These are phyloP conservation scores for Steinernema khuongi DNA, from an alignment of 1,140 invertebrate species.

Conservation along the genomic window DNA sequence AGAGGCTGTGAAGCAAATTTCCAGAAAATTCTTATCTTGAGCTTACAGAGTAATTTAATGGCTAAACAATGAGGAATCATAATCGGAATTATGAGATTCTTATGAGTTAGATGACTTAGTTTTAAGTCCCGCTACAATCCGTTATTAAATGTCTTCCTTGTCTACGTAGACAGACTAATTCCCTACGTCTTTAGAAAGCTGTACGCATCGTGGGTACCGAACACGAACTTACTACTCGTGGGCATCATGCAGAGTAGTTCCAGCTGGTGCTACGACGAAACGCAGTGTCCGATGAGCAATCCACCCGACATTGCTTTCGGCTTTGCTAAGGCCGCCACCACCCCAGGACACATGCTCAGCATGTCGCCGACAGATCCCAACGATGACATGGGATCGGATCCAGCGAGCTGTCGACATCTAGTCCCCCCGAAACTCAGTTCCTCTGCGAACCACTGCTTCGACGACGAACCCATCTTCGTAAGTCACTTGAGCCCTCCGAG, in stretches of 20 bases:
- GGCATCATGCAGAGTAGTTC: constrained; percentile 29
- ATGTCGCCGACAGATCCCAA: background rate
- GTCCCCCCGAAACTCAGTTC: background rate
- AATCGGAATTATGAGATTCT: too few relatives aligned
- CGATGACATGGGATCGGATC: background rate
- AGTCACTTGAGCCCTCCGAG: background rate
- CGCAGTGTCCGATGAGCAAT: constrained; percentile 26
- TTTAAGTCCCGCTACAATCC: too few relatives aligned
- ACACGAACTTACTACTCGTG: constrained; percentile 54
- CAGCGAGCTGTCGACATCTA: background rate
- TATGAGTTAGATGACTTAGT: too few relatives aligned
- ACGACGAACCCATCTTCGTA: background rate
- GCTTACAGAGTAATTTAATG: too few relatives aligned
- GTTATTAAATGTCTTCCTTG: too few relatives aligned
- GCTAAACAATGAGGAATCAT: too few relatives aligned
- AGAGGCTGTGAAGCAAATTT: too few relatives aligned
- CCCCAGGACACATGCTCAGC: background rate
- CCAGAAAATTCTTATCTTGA: too few relatives aligned
- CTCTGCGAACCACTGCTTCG: background rate
- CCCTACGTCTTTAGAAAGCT: constrained; percentile 45
- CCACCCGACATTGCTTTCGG: constrained; percentile 25
- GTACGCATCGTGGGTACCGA: constrained; percentile 51
- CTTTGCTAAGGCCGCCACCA: constrained; percentile 21
- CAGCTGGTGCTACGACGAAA: constrained; percentile 34
- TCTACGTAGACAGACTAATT: background rate